Conservation (phyloP, 2,797 vertebrate species). For the Peromyscus melanophrys region DNA sequence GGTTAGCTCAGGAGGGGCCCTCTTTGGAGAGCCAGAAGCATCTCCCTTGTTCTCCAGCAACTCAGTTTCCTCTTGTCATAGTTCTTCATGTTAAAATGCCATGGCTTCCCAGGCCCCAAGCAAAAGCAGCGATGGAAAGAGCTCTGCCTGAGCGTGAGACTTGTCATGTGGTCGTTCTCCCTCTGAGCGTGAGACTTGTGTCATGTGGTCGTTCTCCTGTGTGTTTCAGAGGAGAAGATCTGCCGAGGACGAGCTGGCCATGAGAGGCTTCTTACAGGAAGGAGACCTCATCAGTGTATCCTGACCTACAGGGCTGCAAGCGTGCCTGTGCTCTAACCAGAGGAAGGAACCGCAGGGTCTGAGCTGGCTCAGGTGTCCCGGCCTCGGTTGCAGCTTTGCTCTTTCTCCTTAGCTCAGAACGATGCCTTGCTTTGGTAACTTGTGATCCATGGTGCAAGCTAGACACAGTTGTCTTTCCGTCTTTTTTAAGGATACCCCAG, state of each 20-base stretch:
- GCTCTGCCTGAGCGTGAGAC: background rate
- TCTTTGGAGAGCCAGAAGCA: no score
- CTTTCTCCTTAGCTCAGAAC: background rate
- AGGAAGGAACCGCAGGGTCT: background rate
- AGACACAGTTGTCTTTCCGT: background rate
- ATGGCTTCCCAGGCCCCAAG: background rate
- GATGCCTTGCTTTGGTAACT: background rate
- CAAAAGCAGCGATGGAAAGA: fast-evolving
- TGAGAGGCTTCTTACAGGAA: constrained; percentile 97
- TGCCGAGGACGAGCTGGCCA: constrained; percentile 97
- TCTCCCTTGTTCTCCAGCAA: background rate
- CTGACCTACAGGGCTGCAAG: constrained; percentile 35
- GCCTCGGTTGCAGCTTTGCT: background rate
- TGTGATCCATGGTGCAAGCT: background rate
- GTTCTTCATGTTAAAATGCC: background rate
- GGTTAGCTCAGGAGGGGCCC: background rate
- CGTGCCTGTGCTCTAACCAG: background rate
- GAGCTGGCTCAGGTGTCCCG: background rate
- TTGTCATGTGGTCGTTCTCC: fast-evolving
- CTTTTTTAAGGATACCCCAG: background rate
- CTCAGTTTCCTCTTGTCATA: no score
- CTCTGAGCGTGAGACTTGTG: fast-evolving
- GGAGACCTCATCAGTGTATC: constrained; percentile 99
- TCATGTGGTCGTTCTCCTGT: background rate
- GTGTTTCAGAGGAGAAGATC: constrained; percentile 95